A percentile compares a stretch with the other conserved stretches of the same genome.
These are phyloP conservation scores for Arctia plantaginis DNA, from an alignment of 2,888 invertebrate species.

Conservation along the genomic window DNA sequence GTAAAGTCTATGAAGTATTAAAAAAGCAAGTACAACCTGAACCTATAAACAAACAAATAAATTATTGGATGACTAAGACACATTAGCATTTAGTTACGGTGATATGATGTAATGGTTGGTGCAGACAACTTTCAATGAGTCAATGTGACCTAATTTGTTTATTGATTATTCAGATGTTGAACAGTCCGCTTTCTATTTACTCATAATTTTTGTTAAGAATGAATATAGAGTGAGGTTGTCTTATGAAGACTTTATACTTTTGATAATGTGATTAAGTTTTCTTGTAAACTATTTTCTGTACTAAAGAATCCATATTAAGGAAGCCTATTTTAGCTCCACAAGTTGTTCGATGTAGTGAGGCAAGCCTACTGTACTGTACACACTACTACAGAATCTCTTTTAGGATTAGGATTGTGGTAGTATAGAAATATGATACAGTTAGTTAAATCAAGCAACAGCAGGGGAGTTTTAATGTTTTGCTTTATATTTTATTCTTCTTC, in stretches of 20 bases:
- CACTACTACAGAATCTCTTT: background rate
- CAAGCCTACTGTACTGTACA: too few species aligned
- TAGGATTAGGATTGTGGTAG: background rate
- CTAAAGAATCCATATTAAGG: too few species aligned
- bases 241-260: background rate
- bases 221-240: background rate
- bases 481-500: too few species aligned
- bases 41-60: background rate
- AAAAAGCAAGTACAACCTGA: background rate
- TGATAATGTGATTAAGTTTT: too few species aligned
- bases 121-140: constrained; percentile 9
- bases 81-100: constrained; percentile 17
- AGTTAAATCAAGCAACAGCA: background rate
- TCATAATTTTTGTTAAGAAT: background rate
- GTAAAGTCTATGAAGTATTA: background rate
- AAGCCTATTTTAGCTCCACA: too few species aligned
- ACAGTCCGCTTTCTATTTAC: background rate
- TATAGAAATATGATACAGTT: background rate
- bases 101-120: constrained; percentile 18
- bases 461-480: background rate
- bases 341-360: too few species aligned
- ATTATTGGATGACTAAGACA: constrained; percentile 10
- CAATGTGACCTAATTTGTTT: constrained; percentile 16
- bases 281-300: too few species aligned
- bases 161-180: background rate